Conservation (phyloP, 2,888 invertebrate species). For the Drosophila maculinotata region DNA sequence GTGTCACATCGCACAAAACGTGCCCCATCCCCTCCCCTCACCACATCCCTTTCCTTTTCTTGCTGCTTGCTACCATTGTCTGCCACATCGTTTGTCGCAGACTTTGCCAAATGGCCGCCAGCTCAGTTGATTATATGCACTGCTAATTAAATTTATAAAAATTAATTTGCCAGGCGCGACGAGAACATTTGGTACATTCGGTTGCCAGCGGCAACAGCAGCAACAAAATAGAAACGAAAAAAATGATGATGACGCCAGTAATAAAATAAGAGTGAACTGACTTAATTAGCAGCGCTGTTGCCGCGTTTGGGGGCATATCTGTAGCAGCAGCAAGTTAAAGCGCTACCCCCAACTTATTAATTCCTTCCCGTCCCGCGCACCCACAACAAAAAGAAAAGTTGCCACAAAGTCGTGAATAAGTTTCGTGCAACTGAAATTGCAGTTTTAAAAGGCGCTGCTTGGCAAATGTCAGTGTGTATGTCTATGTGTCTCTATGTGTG, state of each 20-base stretch:
- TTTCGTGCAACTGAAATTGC: conserved; percentile 50
- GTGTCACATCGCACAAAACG: neutral
- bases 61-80: no score
- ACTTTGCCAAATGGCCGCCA: conserved; percentile 43
- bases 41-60: neutral
- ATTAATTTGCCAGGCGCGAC: conserved; percentile 69
- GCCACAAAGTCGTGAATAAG: conserved; percentile 53
- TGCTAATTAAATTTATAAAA: conserved; percentile 82
- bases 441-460: conserved; percentile 40
- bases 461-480: conserved; percentile 5
- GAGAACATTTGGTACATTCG: conserved; percentile 48
- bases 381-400: conserved; percentile 6
- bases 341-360: conserved; percentile 8
- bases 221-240: conserved; percentile 1
- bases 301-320: conserved; percentile 19
- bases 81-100: conserved; percentile 18
- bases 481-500: no score
- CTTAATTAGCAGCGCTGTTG: conserved; percentile 59
- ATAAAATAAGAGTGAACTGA: conserved; percentile 58
- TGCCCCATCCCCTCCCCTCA: neutral
- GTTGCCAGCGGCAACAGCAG: conserved; percentile 50
- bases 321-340: conserved; percentile 22
- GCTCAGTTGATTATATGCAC: conserved; percentile 48
- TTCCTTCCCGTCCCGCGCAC: neutral
- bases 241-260: conserved; percentile 33